Evolutionary conservation across 2,113 vertebrate species (phyloP).

Genomic region (crab-eating macaque (Macaca fascicularis)): T2T-MFA8v1.1 NC_088377.1:112933501-112934000

Average conservation of each 20-base stretch:
- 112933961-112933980: not conserved
- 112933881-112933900: not conserved
- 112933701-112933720: not conserved
- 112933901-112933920: not conserved
- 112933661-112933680: not conserved
- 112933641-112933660: not conserved
- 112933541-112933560: not conserved
- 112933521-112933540: not conserved
- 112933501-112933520: not conserved
- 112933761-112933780: not conserved
- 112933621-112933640: not conserved
- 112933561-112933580: not conserved
- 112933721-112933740: not conserved
- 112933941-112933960: not conserved
- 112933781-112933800: not conserved
- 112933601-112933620: not conserved
- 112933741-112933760: not conserved
- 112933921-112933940: not conserved
- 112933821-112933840: not conserved
- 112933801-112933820: not conserved
- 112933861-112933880: not conserved
- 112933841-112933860: not conserved
- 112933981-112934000: not conserved
- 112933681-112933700: not conserved
- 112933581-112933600: not conserved